A percentile compares a stretch with the other conserved stretches of the same genome.
Evolutionary conservation across 2,888 invertebrate species (phyloP).

Genomic region (Thalpophila matura): DNA sequence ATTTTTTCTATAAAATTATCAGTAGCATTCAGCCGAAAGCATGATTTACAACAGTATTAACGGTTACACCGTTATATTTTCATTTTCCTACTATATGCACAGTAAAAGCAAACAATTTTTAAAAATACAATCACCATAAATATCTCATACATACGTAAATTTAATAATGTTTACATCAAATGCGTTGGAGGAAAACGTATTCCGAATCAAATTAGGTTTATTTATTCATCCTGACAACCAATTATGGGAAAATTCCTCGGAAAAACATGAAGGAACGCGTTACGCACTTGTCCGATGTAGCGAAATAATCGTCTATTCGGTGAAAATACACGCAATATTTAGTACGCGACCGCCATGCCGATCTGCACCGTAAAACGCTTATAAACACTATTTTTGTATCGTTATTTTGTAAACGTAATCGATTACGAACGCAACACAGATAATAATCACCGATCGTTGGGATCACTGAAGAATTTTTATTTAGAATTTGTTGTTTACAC

Average conservation of each 20-base stretch:
- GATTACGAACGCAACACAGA: conserved; percentile 55
- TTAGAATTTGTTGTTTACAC: conserved; percentile 32
- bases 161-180: conserved; percentile 60
- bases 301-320: conserved; percentile 66
- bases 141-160: conserved; percentile 56
- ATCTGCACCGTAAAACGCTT: conserved; percentile 81
- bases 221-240: conserved; percentile 43
- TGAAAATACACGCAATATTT: conserved; percentile 70
- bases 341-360: conserved; percentile 79
- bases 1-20: conserved; percentile 17
- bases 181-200: conserved; percentile 42
- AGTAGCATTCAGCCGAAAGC: conserved; percentile 13
- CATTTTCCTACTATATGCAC: conserved; percentile 36
- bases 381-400: conserved; percentile 85
- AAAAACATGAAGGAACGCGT: conserved; percentile 58
- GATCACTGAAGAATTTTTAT: conserved; percentile 44
- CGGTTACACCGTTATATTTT: conserved; percentile 39
- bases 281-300: conserved; percentile 60
- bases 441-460: conserved; percentile 45
- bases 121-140: conserved; percentile 53
- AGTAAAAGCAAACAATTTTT: conserved; percentile 42
- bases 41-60: conserved; percentile 43
- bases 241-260: conserved; percentile 56
- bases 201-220: conserved; percentile 50
- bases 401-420: conserved; percentile 77